These are phyloP conservation scores for Gephyroberyx darwinii DNA, from an alignment of 2,797 vertebrate genomes.

Conservation along the genomic window DNA sequence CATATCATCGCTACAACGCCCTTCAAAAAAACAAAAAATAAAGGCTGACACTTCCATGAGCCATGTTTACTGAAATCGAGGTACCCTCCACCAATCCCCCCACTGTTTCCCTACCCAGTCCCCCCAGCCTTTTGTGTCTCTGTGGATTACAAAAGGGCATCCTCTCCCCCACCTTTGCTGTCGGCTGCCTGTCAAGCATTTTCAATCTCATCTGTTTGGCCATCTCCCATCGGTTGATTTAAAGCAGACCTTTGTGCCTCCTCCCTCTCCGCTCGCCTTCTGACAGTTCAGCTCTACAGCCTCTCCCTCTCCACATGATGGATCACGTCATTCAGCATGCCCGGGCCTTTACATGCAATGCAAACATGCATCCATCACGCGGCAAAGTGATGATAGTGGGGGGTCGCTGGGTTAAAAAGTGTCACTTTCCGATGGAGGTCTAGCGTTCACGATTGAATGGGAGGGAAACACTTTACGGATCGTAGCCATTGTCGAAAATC, in stretches of 20 bases:
- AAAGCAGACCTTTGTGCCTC: slow-evolving; percentile 8
- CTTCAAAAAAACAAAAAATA: neutral
- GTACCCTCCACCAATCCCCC: neutral
- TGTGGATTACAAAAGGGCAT: slow-evolving; percentile 7
- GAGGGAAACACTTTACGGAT: slow-evolving; percentile 13
- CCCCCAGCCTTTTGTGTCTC: neutral
- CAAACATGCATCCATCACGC: slow-evolving; percentile 39
- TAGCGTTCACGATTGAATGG: slow-evolving; percentile 5
- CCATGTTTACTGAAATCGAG: slow-evolving; percentile 14
- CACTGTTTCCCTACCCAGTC: neutral
- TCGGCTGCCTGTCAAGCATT: slow-evolving; percentile 22
- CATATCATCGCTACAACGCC: slow-evolving; percentile 25
- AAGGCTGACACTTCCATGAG: slow-evolving; percentile 4
- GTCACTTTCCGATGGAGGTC: slow-evolving; percentile 15
- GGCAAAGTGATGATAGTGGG: neutral
- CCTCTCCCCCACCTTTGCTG: neutral
- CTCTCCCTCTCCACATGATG: slow-evolving; percentile 17
- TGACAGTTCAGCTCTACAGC: slow-evolving; percentile 6
- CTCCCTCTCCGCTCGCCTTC: neutral
- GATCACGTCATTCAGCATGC: slow-evolving; percentile 23
- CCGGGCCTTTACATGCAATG: slow-evolving; percentile 18
- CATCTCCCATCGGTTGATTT: slow-evolving; percentile 32
- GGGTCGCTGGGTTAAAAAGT: slow-evolving; percentile 14
- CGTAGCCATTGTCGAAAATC: neutral
- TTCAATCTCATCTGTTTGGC: slow-evolving; percentile 20